phyloP scores from a whole-genome alignment of 2,113 vertebrate species.

The Leptobrachium ailaonicum region DNA sequence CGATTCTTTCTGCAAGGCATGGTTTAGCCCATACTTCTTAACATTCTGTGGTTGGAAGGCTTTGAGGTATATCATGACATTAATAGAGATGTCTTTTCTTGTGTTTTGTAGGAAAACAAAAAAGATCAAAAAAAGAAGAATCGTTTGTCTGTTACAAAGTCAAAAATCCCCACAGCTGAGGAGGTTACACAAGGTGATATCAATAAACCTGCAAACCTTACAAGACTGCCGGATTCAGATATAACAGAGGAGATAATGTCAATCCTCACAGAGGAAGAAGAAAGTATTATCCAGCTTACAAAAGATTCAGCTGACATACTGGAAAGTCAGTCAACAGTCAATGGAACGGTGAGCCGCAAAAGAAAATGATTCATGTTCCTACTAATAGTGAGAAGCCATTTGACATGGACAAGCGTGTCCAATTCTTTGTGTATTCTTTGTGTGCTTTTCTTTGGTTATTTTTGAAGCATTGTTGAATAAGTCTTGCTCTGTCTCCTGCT shows the following conservation, averaged over 20 bases:
- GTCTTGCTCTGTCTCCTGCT: too few species aligned
- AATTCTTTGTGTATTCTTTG: too few species aligned
- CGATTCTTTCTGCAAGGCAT: too few species aligned
- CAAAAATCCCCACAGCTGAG: background rate
- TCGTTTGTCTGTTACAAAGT: background rate
- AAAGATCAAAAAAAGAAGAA: slow-evolving; percentile 34
- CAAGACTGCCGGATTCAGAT: background rate
- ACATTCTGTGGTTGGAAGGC: too few species aligned
- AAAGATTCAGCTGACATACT: background rate
- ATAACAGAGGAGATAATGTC: background rate
- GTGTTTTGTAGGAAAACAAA: slow-evolving; percentile 29
- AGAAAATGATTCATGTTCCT: background rate
- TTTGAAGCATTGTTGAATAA: too few species aligned
- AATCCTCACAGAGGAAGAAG: background rate
- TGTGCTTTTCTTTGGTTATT: too few species aligned
- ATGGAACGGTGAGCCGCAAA: background rate
- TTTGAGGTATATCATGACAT: too few species aligned
- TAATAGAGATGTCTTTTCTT: background rate
- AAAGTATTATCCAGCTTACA: background rate
- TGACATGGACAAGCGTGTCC: too few species aligned
- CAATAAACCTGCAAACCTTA: background rate
- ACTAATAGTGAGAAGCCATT: background rate
- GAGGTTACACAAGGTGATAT: background rate
- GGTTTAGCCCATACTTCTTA: too few species aligned
- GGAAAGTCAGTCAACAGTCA: background rate